Base-by-base conservation (phyloP, 2,797 vertebrate genomes). In the Halcyon badia region DNA sequence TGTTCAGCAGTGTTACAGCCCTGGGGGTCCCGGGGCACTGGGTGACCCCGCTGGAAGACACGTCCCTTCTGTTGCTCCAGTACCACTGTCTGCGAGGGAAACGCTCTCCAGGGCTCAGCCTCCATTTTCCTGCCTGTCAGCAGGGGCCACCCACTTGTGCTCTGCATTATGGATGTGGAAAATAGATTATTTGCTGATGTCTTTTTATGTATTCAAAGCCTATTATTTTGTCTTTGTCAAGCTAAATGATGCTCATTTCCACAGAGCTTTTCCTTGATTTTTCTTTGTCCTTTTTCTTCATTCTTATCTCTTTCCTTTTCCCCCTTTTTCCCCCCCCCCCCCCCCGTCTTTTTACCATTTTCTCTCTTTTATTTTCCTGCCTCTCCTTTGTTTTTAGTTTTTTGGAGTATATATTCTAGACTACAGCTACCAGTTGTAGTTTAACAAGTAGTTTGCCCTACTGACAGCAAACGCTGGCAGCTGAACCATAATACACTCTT, bases 11-110 rank as follows among this genome's bases (percentile, higher is more conserved):
- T 35, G 58, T 37, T 3, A 0, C 11, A 46, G 14, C 54, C 12
- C 11, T 2, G 16, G 19, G 14, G 12, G 30, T 52, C 21, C 14
- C 1, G 0, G 11, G 31, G 65, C 1, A 3, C 60, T 19, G 60
- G 26, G 25, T 41, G 54, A 17, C 11, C 3, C 25, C 28, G 10
- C n/a, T 5, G 1, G n/a, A 33, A 64, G 31, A 17, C 9, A 4
- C 5, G 12, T 26, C 35, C 44, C 44, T 26, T 17, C 30, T 49
- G 28, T 11, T 12, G n/a, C 15, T 17, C 25, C 48, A 3, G 21
- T 17, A 2, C 6, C 1, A 2, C 31, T 61, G 64, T 46, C 76
- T 56, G n/a, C 1, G 1, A 44, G 52, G 57, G 16, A 60, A 7
- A 1, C 28, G 1, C 28, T 8, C 8, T 10, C 46, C 15, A 3